Evolutionary conservation across 2,797 vertebrate genomes (phyloP), one percentile per base, ranked within the genome.

Genomic region (Falco columbarius): DNA sequence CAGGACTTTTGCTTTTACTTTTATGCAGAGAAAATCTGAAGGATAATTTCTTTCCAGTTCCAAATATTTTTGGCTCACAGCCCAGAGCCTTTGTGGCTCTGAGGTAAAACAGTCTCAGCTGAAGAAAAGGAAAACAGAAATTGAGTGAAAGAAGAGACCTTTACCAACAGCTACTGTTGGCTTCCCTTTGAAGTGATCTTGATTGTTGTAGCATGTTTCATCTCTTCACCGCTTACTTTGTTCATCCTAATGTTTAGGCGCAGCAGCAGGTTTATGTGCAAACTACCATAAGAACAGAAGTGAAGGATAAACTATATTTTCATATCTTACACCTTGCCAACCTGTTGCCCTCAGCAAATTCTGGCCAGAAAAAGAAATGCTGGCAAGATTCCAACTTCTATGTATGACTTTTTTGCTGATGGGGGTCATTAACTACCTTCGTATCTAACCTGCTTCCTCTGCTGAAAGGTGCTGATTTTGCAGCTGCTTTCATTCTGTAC

Each of bases 41-140:
- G 29, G 26, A 56, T 44, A 46, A 75, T 23, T 81, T 86, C 86
- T 23, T 81, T 86, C 86, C 73, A 79, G 23, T 88, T 89, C 52
- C 84, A 90, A 85, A 49, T 71, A 80, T 52, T 92, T 85, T 54
- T 93, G 92, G 90, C 90, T 84, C 26, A 47, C 49, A 75, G 58
- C 83, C 83, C 73, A 84, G 65, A 67, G 67, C 32, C 38, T 82
- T 89, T 82, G 66, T 22, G 63, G 47, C 49, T 82, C 42, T 87
- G 74, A 92, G 89, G 36, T 91, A 71, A 95, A 94, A 86, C 17
- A 70, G 30, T 51, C 54, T 72, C 49, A 85, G 26, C 7, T 62
- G 42, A 72, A 59, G 46, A 66, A 90, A 81, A 81, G 30, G 26
- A 76, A 72, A 91, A 76, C 27, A 89, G 38, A 79, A 82, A 76